Evolutionary conservation across 2,113 vertebrate species (phyloP), one percentile per base, ranked within the genome.

Genomic region (Oryzias curvinotus): DNA sequence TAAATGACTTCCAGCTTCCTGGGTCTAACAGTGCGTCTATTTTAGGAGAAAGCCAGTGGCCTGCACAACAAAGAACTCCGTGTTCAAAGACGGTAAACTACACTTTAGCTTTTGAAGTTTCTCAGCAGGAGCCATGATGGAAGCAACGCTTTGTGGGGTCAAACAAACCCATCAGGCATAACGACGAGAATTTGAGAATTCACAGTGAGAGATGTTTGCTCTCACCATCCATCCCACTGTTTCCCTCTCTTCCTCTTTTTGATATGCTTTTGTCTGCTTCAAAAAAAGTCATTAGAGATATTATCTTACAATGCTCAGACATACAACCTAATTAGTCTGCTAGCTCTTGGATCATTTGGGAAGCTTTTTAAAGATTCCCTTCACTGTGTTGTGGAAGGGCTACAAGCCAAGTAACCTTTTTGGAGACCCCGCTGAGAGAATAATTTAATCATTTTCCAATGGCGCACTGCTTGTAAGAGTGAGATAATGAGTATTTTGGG

Each of bases 401-500:
- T 50, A 60, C 36, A 68, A 61, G 57, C 68, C 61, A 78, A 83
- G 83, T 83, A 86, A 86, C 84, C 74, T 83, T 82, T 36, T 75
- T 52, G 52, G 74, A 76, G 54, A 73, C 65, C 78, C 71, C 78
- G 77, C 57, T 30, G 83, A 57, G 75, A 78, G 73, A 86, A 72
- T 85, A 78, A 85, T 85, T 65, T 67, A 79, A 69, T 78, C 68
- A 71, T 74, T 82, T 81, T 82, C 67, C 68, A 78, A 57, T 77
- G 73, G 74, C 79, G 82, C 65, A 71, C 72, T 68, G 62, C 28
- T 73, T 50, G 71, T 73, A 68, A 81, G 71, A 83, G 61, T 71
- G 71, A 75, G 72, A 80, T 88, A 87, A 81, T 83, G 82, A 85
- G 74, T 61, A 43, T 81, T 86, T 84, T 52, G 53, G 50, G 54